Percentiles rank a stretch among this genome's conserved stretches.
These are phyloP conservation scores for Leptocoma aspasia DNA, from an alignment of 2,113 vertebrate species.

Conservation along the genomic window DNA sequence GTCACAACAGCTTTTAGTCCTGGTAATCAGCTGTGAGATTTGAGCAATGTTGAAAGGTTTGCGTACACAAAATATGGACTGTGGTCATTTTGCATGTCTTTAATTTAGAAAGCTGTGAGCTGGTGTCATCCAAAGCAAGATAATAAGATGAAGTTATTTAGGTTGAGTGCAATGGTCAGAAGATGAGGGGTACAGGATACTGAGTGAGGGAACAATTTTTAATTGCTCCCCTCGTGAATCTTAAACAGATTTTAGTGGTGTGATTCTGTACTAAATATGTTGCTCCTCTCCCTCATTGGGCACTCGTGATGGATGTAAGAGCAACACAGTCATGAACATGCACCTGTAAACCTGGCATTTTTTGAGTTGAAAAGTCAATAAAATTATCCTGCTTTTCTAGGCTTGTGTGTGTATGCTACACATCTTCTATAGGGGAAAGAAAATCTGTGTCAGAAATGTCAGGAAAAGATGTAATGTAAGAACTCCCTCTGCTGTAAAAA, in stretches of 20 bases:
- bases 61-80: not conserved
- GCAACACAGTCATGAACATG: not conserved
- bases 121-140: not conserved
- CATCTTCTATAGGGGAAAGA: not conserved
- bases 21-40: not conserved
- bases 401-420: not conserved
- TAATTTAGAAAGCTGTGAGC: not conserved
- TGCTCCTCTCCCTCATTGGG: not conserved
- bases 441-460: slow-evolving; percentile 13
- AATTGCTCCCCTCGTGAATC: not conserved
- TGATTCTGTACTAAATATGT: not conserved
- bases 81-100: not conserved
- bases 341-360: not conserved
- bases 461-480: slow-evolving; percentile 50
- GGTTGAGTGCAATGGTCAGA: not conserved
- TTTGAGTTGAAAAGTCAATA: not conserved
- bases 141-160: not conserved
- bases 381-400: not conserved
- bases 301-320: not conserved
- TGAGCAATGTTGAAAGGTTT: not conserved
- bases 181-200: not conserved
- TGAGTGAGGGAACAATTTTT: not conserved
- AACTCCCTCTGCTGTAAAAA: slow-evolving; percentile 63
- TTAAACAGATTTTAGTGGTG: not conserved
- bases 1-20: not conserved